Evolutionary conservation across 2,113 vertebrate species (phyloP).

Genomic region (Trematocara unimaculatum): DNA sequence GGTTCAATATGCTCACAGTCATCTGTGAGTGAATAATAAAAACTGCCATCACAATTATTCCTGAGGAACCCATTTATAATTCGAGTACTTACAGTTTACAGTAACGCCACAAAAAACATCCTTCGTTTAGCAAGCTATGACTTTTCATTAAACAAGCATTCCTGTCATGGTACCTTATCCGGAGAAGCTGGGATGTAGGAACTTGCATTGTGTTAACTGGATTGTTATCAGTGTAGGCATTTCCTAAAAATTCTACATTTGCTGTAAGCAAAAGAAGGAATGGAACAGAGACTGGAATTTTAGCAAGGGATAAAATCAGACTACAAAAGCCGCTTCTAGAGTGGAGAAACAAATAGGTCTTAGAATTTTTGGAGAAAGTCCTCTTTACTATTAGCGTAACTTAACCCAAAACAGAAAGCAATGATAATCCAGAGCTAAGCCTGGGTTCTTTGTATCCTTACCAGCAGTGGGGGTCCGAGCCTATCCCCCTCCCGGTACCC

Average conservation of each 20-base stretch:
- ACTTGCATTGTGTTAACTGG: background rate
- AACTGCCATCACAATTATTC: background rate
- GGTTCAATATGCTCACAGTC: constrained; percentile 2
- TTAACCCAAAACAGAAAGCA: background rate
- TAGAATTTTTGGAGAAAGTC: background rate
- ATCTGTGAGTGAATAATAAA: background rate
- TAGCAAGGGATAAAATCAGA: background rate
- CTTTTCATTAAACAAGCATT: background rate
- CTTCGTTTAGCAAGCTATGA: background rate
- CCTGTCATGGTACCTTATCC: background rate
- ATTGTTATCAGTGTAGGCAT: background rate
- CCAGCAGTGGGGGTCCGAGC: background rate
- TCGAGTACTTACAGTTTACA: background rate
- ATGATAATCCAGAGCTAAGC: background rate
- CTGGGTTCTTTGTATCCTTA: background rate
- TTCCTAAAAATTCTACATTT: background rate
- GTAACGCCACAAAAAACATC: background rate
- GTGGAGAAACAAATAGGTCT: background rate
- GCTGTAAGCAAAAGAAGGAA: background rate
- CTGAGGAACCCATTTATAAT: background rate
- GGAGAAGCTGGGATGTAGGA: background rate
- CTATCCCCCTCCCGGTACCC: too few species aligned
- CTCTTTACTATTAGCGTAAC: background rate
- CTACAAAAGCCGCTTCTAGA: background rate
- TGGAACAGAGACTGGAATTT: background rate